Percentiles rank a stretch among this genome's conserved stretches.
phyloP scores from a whole-genome alignment of 2,888 invertebrate species.

The Euclidia mi region DNA sequence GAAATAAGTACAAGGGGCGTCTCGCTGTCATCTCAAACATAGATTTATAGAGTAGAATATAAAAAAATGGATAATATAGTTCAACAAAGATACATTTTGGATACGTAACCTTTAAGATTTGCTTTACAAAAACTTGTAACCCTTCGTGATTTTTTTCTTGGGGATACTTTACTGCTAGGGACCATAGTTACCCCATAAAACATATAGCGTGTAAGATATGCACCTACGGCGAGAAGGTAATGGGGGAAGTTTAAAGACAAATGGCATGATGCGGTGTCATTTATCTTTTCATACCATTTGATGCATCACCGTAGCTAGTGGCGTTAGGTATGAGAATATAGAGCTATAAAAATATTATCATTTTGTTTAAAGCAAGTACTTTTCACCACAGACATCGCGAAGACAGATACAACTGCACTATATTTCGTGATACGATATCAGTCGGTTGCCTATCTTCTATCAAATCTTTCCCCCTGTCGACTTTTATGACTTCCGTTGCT shows the following conservation, averaged over 20 bases:
- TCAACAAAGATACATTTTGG: constrained; percentile 3
- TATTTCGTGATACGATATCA: constrained; percentile 1
- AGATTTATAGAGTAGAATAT: constrained; percentile 36
- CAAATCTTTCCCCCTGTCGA: constrained; percentile 14
- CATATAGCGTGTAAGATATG: constrained; percentile 30
- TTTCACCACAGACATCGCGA: not conserved
- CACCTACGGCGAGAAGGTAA: constrained; percentile 22
- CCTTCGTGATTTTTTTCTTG: constrained; percentile 11
- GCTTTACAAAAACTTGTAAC: constrained; percentile 4
- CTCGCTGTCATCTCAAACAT: constrained; percentile 20
- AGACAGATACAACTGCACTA: constrained; percentile 7
- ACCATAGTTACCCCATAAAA: constrained; percentile 34
- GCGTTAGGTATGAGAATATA: constrained; percentile 8
- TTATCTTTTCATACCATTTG: constrained; percentile 38
- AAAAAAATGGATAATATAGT: constrained; percentile 9
- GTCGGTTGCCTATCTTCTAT: constrained; percentile 14
- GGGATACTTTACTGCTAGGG: constrained; percentile 26
- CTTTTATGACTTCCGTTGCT: constrained; percentile 20
- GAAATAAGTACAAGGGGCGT: constrained; percentile 34
- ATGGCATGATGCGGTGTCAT: constrained; percentile 20
- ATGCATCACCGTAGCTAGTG: constrained; percentile 37
- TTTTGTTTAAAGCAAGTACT: too few relatives aligned
- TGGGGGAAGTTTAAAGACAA: constrained; percentile 33
- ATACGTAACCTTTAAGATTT: constrained; percentile 1
- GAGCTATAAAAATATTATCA: not conserved